A percentile compares a stretch with the other conserved stretches of the same genome.
phyloP scores from a whole-genome alignment of 1,140 invertebrate genomes.

The Tribolium castaneum region DNA sequence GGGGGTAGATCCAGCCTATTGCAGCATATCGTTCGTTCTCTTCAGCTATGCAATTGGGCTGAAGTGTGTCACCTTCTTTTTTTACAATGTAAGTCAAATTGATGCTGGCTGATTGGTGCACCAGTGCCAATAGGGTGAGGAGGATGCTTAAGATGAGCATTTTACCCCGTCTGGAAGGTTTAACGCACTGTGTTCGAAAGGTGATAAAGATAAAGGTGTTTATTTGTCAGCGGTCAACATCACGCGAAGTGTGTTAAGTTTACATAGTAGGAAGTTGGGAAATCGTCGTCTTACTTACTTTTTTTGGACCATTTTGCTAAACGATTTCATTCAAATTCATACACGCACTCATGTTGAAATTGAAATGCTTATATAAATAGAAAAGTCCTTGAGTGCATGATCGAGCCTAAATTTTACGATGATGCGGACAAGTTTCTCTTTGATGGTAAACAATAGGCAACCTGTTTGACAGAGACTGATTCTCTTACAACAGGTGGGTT shows the following conservation, averaged over 20 bases:
- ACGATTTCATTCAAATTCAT: slow-evolving; percentile 35
- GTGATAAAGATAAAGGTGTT: slow-evolving; percentile 10
- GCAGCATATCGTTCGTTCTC: slow-evolving; percentile 52
- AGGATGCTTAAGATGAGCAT: background rate
- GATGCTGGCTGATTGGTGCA: slow-evolving; percentile 11
- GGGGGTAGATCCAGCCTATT: slow-evolving; percentile 55
- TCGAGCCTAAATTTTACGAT: slow-evolving; percentile 29
- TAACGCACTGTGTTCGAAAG: background rate
- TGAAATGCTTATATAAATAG: slow-evolving; percentile 36
- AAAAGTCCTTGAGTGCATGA: slow-evolving; percentile 27
- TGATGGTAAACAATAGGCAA: slow-evolving; percentile 22
- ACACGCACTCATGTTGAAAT: slow-evolving; percentile 41
- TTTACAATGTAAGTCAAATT: slow-evolving; percentile 56
- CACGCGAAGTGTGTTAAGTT: slow-evolving; percentile 20
- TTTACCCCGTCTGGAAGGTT: slow-evolving; percentile 1
- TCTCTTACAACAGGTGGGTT: slow-evolving; percentile 4
- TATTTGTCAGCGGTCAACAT: slow-evolving; percentile 16
- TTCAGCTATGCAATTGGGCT: slow-evolving; percentile 55
- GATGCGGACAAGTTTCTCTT: slow-evolving; percentile 30
- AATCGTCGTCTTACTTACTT: slow-evolving; percentile 25
- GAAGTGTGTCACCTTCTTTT: slow-evolving; percentile 38
- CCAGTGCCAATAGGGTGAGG: background rate
- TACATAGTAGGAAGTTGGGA: background rate
- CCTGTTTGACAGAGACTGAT: slow-evolving; percentile 10
- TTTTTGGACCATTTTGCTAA: slow-evolving; percentile 33